Conservation (phyloP, 2,888 invertebrate genomes). For the Cyaniris semiargus region DNA sequence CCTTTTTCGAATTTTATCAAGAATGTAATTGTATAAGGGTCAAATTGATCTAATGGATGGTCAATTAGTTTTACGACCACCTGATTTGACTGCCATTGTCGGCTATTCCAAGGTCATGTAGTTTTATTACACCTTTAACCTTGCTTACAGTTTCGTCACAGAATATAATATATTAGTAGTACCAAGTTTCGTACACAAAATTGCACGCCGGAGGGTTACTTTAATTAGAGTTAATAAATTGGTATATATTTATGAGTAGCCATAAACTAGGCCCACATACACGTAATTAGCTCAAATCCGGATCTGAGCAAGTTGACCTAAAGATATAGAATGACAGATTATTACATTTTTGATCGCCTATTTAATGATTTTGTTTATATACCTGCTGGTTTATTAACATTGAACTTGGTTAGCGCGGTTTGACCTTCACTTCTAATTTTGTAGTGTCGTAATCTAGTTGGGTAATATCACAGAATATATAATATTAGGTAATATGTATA, state of each 20-base stretch:
- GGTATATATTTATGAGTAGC: neutral
- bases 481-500: no score
- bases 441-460: neutral
- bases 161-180: no score
- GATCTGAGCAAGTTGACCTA: no score
- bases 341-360: no score
- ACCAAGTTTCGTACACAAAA: neutral
- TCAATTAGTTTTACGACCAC: neutral
- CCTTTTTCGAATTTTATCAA: neutral
- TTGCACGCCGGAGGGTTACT: neutral
- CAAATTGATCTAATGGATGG: neutral
- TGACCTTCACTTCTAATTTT: neutral
- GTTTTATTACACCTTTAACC: neutral
- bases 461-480: no score
- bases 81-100: neutral
- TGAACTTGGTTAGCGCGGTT: neutral
- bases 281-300: no score
- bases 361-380: neutral
- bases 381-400: constrained; percentile 1
- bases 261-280: no score
- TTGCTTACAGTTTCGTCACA: neutral
- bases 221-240: neutral
- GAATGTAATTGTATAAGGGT: neutral
- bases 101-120: neutral
- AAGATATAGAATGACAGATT: no score